A percentile compares a stretch with the other conserved stretches of the same genome.
Conservation (phyloP, 2,113 vertebrate species). For the Stegostoma tigrinum region DNA sequence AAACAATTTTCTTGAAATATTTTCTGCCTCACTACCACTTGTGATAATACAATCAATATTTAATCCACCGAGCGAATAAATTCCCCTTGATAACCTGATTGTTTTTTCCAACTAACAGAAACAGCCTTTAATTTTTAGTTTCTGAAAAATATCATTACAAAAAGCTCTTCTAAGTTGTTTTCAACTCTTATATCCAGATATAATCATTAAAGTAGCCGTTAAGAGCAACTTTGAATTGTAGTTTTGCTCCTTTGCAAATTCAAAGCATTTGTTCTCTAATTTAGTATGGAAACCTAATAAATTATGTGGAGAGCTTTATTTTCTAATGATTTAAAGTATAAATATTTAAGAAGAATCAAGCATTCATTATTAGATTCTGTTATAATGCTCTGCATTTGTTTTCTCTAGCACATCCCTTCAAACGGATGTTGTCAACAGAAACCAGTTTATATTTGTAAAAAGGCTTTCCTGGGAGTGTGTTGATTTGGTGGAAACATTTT, state of each 20-base stretch:
- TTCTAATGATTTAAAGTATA: conserved; percentile 6
- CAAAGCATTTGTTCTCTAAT: not conserved
- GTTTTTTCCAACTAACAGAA: not conserved
- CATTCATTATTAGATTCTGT: not conserved
- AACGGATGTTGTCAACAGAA: conserved; percentile 21
- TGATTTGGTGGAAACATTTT: conserved; percentile 5
- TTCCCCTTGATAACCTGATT: not conserved
- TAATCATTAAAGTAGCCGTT: not conserved
- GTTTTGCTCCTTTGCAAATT: not conserved
- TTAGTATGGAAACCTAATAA: not conserved
- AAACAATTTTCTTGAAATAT: not conserved
- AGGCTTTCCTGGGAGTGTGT: not conserved
- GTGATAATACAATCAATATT: not conserved
- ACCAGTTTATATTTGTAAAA: not conserved
- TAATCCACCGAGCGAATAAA: not conserved
- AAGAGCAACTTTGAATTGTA: not conserved
- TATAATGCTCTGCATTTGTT: conserved; percentile 11
- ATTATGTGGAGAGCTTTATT: not conserved
- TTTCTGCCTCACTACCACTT: not conserved
- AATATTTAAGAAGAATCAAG: conserved; percentile 16
- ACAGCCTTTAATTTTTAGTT: not conserved
- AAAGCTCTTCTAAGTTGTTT: not conserved
- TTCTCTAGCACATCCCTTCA: not conserved
- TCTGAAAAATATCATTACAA: not conserved
- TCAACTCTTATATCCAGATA: not conserved